These are phyloP conservation scores for Gobio occitaniae DNA, from an alignment of 2,797 vertebrate genomes.

Conservation along the genomic window DNA sequence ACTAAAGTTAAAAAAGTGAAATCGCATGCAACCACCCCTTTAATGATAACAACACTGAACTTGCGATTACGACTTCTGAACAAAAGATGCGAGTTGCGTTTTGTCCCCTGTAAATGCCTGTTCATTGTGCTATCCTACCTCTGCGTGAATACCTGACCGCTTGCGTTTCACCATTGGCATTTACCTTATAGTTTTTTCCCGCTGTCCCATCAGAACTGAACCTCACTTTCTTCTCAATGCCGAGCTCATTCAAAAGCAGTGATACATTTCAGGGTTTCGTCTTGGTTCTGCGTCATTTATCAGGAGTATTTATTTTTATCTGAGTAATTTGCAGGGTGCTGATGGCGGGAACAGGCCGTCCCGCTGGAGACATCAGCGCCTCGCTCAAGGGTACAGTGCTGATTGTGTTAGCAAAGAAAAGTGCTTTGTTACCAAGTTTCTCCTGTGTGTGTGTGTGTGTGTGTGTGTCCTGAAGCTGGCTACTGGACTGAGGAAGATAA, in stretches of 20 bases:
- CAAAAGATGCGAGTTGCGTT: not conserved
- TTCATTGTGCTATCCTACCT: not conserved
- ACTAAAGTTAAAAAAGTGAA: no score
- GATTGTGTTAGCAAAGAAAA: not conserved
- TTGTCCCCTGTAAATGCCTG: not conserved
- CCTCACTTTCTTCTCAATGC: not conserved
- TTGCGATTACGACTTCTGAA: not conserved
- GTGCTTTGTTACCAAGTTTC: no score
- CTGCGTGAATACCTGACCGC: not conserved
- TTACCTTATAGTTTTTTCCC: not conserved
- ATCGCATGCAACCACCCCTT: no score
- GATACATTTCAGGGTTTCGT: not conserved
- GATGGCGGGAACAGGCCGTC: constrained; percentile 29
- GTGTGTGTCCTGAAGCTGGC: constrained; percentile 13
- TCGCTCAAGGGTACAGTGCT: constrained; percentile 14
- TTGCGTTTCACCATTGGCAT: not conserved
- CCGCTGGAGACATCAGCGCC: constrained; percentile 37
- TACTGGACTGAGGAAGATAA: constrained; percentile 28
- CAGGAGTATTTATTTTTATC: constrained; percentile 18
- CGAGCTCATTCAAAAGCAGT: not conserved
- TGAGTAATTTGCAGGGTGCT: constrained; percentile 15
- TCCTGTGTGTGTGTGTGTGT: constrained; percentile 15
- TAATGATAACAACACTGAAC: not conserved
- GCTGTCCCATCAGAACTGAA: not conserved
- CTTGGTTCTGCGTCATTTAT: constrained; percentile 11